Conservation (phyloP, 1,140 invertebrate species). For the Drosophila lini region DNA sequence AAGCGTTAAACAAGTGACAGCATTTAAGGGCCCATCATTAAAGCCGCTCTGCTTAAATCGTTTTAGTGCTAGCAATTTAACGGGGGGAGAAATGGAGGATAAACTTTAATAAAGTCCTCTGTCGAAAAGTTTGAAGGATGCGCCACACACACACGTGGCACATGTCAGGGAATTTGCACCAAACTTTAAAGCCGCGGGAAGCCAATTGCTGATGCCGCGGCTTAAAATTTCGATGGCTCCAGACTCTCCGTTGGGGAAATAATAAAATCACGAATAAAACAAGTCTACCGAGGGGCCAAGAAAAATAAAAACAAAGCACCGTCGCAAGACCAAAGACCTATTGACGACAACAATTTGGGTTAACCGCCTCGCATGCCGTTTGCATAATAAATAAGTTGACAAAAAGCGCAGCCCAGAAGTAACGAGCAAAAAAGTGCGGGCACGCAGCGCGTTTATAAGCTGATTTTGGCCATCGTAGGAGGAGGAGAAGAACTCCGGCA, state of each 20-base stretch:
- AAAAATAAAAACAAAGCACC: conserved; percentile 57
- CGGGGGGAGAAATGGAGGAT: too few relatives aligned
- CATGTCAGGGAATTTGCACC: conserved; percentile 14
- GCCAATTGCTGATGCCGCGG: conserved; percentile 29
- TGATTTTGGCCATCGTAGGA: conserved; percentile 47
- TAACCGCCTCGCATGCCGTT: conserved; percentile 75
- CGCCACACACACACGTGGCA: conserved; percentile 20
- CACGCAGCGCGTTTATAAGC: conserved; percentile 62
- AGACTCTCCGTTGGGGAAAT: conserved; percentile 37
- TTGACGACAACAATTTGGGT: conserved; percentile 81
- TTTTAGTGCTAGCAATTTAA: conserved; percentile 12
- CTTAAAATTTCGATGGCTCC: conserved; percentile 38
- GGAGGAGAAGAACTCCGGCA: not conserved
- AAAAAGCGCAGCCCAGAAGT: conserved; percentile 54
- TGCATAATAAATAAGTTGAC: conserved; percentile 76
- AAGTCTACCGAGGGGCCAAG: conserved; percentile 36
- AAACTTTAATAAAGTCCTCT: conserved; percentile 39
- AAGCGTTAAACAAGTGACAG: not conserved
- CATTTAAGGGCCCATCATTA: conserved; percentile 5
- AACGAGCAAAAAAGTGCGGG: conserved; percentile 72
- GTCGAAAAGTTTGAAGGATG: conserved; percentile 33
- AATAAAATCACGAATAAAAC: conserved; percentile 72
- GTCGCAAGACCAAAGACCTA: conserved; percentile 60
- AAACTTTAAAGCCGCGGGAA: conserved; percentile 36
- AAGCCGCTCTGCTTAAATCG: conserved; percentile 1